Conservation (phyloP, 1,140 invertebrate species). For the Conus betulinus region DNA sequence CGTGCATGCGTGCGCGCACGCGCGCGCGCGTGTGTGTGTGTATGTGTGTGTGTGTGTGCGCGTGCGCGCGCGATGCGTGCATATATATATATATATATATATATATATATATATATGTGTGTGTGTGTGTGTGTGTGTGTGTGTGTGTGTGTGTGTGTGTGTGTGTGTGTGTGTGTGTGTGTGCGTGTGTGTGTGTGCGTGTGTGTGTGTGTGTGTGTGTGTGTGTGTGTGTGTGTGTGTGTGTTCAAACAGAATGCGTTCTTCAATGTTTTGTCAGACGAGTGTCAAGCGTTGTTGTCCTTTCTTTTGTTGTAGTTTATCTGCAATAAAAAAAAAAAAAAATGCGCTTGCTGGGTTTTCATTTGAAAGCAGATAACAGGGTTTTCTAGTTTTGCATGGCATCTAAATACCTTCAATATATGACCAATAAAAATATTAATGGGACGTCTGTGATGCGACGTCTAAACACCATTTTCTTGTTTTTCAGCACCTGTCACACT, state of each 20-base stretch:
- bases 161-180: constrained; percentile 3
- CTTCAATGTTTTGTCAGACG: background rate
- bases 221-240: background rate
- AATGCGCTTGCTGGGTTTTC: too few species aligned
- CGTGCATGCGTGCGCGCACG: background rate
- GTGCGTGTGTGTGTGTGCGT: background rate
- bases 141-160: background rate
- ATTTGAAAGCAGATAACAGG: too few species aligned
- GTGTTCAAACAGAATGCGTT: background rate
- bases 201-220: background rate
- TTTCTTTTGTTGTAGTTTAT: too few species aligned
- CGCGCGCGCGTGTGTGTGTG: background rate
- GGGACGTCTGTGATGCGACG: too few species aligned
- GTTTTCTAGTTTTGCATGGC: too few species aligned
- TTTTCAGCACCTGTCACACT: too few species aligned
- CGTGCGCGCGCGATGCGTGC: background rate
- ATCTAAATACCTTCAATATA: too few species aligned
- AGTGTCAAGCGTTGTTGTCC: too few species aligned
- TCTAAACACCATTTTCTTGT: too few species aligned
- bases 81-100: background rate
- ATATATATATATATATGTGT: background rate
- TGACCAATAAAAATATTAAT: too few species aligned
- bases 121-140: constrained; percentile 17
- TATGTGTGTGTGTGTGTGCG: background rate
- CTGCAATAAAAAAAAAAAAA: too few species aligned